phyloP scores from a whole-genome alignment of 2,113 vertebrate species.

The Hiodon alosoides region DNA sequence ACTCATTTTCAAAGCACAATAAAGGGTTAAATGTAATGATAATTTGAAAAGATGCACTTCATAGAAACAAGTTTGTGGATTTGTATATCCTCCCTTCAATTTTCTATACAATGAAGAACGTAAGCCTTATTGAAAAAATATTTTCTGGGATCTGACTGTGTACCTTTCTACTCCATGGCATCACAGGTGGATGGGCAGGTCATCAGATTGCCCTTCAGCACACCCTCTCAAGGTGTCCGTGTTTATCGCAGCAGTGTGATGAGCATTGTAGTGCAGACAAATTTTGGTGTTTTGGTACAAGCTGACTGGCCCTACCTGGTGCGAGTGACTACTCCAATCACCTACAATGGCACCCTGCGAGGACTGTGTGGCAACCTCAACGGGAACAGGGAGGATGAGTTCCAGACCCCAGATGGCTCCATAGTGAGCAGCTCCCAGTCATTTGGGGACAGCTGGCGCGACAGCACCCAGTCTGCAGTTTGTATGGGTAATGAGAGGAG shows the following conservation, averaged over 20 bases:
- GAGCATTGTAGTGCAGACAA: slow-evolving; percentile 43
- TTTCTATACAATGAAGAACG: too few relatives aligned
- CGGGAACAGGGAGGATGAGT: slow-evolving; percentile 38
- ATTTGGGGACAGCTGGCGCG: slow-evolving; percentile 59
- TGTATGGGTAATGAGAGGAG: slow-evolving; percentile 21
- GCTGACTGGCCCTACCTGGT: slow-evolving; percentile 49
- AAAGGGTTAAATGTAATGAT: background rate
- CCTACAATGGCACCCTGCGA: slow-evolving; percentile 44
- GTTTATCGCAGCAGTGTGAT: slow-evolving; percentile 46
- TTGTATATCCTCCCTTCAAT: too few relatives aligned
- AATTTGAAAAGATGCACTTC: background rate
- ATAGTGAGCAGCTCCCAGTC: slow-evolving; percentile 33
- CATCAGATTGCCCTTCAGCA: slow-evolving; percentile 40
- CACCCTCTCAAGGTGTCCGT: slow-evolving; percentile 3
- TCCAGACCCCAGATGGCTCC: slow-evolving; percentile 38
- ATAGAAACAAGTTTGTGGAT: background rate
- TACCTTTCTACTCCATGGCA: background rate
- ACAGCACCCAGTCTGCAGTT: slow-evolving; percentile 36
- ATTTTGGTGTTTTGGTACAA: slow-evolving; percentile 48
- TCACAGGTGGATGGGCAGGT: slow-evolving; percentile 48
- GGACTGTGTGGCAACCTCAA: slow-evolving; percentile 56
- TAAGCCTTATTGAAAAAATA: background rate
- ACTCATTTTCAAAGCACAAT: background rate
- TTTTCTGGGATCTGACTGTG: background rate
- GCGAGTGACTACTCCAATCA: slow-evolving; percentile 40